Base-by-base conservation (phyloP, 2,113 vertebrate species). In the Eretmochelys imbricata region DNA sequence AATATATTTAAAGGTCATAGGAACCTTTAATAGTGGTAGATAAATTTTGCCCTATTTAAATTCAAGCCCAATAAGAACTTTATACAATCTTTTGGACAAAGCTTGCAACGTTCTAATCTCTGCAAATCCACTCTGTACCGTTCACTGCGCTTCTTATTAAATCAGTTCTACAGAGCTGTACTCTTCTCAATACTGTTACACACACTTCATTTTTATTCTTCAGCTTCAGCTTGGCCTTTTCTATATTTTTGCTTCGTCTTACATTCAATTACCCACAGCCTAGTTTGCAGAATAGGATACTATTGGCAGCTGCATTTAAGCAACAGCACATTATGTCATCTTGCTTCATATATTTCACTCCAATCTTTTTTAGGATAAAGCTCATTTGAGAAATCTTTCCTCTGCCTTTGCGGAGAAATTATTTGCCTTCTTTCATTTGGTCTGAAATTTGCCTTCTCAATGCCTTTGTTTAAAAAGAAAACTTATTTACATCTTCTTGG, bases 121-220 rank as follows among this genome's bases (percentile, higher is more conserved):
- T 97, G 94, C 92, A 98, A 98, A 98, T 98, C 96, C 98, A 98
- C 97, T 98, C 95, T 90, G 89, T 96, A 95, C 96, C 96, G 83
- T 97, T 98, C 96, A 85, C 79, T 62, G 87, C 95, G 97, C 75
- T 94, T 94, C 95, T 97, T 98, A 97, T 97, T 98, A 98, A 98
- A 98, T 98, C 96, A 97, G 97, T 95, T 96, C 97, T 97, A 78
- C 95, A 93, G 96, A 97, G 93, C 94, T 89, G 87, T 94, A 91
- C 87, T 94, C 86, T 95, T 96, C 97, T 95, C 89, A 29, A n/a
- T 89, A 53, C 92, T 89, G 93, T 96, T 94, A 96, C 89, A 96
- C 96, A 95, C 83, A 88, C 87, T 97, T 94, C 92, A 96, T 98
- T 98, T 98, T 98, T 98, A 98, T 97, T 97, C 97, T 98, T 91